These are phyloP conservation scores for Phylloscopus collybita DNA, from an alignment of 2,797 vertebrate species.

Conservation along the genomic window DNA sequence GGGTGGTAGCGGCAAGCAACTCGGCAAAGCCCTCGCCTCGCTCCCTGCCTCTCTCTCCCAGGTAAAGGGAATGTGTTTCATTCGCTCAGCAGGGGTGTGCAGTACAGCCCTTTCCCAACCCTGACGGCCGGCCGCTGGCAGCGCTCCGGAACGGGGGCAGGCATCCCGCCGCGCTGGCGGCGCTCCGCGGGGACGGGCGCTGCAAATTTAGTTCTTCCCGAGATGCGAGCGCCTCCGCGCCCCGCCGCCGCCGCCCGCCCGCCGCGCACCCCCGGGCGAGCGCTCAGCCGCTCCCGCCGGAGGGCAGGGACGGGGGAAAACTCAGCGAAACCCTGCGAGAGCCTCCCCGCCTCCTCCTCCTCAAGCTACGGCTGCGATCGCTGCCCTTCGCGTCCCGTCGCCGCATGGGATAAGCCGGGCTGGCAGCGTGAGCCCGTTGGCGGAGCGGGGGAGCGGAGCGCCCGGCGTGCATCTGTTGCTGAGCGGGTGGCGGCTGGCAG, in stretches of 20 bases:
- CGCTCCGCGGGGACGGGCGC: not conserved
- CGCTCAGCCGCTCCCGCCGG: not conserved
- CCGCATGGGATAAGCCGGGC: not conserved
- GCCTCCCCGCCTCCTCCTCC: not conserved
- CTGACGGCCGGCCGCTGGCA: not conserved
- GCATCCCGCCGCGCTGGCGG: not conserved
- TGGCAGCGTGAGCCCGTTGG: not conserved
- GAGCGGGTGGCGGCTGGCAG: not conserved
- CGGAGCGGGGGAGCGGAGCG: not conserved
- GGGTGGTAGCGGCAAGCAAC: not conserved
- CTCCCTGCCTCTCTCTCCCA: not conserved
- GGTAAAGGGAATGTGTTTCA: not conserved
- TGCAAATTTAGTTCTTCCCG: constrained; percentile 62
- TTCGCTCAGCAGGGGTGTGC: not conserved
- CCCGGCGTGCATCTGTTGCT: constrained; percentile 70
- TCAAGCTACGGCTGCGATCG: not conserved
- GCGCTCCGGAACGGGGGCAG: not conserved
- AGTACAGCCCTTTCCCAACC: not conserved
- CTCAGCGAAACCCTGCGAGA: not conserved
- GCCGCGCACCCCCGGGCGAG: not conserved
- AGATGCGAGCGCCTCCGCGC: not conserved
- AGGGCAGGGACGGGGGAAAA: not conserved
- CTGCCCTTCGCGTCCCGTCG: not conserved
- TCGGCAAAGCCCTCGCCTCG: not conserved
- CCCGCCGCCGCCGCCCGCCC: not conserved